Percentiles rank a stretch among this genome's conserved stretches.
Evolutionary conservation across 1,140 invertebrate genomes (phyloP).

Genomic region (Drosophila parabipectinata): DNA sequence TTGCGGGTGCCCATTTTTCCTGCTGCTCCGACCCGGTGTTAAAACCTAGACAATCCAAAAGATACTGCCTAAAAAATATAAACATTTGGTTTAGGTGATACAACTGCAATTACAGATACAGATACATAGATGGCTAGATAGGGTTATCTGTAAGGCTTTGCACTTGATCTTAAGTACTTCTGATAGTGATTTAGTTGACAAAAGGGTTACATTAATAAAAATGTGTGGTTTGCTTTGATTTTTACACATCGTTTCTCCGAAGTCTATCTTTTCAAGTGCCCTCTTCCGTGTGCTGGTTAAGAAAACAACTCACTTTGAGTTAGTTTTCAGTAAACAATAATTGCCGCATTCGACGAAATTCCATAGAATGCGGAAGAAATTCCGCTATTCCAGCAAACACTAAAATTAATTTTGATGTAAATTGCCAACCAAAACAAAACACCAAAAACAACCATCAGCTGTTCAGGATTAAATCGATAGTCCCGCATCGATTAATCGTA

Average conservation of each 20-base stretch:
- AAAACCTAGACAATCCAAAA: background rate
- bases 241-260: background rate
- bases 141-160: background rate
- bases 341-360: background rate
- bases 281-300: background rate
- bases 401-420: background rate
- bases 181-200: background rate
- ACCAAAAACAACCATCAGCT: conserved; percentile 15
- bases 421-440: background rate
- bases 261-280: conserved; percentile 8
- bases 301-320: background rate
- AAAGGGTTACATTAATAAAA: background rate
- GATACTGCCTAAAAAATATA: background rate
- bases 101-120: background rate
- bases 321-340: background rate
- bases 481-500: background rate
- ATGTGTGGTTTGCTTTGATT: conserved; percentile 3
- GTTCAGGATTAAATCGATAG: conserved; percentile 3
- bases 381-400: background rate
- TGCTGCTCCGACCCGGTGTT: conserved; percentile 9
- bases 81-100: background rate
- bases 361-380: background rate
- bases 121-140: background rate
- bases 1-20: conserved; percentile 64
- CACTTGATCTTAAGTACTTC: conserved; percentile 5